Conservation (phyloP, 2,113 vertebrate genomes). For the Pomatostomus ruficeps region DNA sequence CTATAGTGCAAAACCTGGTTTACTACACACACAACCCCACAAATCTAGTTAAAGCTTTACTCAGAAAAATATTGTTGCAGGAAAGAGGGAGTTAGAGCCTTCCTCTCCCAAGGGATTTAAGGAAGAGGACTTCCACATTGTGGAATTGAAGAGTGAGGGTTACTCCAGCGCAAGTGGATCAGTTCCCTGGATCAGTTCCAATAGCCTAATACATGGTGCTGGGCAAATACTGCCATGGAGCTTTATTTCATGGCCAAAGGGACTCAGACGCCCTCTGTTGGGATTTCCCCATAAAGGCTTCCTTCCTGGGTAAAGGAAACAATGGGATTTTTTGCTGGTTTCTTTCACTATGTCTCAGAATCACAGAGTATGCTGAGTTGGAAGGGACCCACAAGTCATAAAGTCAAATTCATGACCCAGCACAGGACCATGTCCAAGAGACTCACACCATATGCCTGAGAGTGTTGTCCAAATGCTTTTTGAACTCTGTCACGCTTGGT, state of each 20-base stretch:
- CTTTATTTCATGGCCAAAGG: neutral
- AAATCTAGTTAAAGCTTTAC: neutral
- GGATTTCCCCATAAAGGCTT: neutral
- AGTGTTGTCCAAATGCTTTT: neutral
- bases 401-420: neutral
- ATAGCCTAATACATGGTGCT: neutral
- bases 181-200: neutral
- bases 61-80: neutral
- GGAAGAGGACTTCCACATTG: neutral
- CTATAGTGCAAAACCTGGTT: neutral
- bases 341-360: neutral
- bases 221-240: neutral
- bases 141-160: neutral
- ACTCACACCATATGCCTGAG: neutral
- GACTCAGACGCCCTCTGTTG: neutral
- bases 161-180: neutral
- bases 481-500: neutral
- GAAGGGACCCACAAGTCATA: neutral
- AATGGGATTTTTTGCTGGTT: fast-evolving
- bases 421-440: neutral
- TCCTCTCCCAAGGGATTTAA: neutral
- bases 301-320: neutral
- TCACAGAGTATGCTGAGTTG: neutral
- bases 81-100: neutral
- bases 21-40: neutral